phyloP scores from a whole-genome alignment of 2,797 vertebrate genomes.

The Alauda arvensis region DNA sequence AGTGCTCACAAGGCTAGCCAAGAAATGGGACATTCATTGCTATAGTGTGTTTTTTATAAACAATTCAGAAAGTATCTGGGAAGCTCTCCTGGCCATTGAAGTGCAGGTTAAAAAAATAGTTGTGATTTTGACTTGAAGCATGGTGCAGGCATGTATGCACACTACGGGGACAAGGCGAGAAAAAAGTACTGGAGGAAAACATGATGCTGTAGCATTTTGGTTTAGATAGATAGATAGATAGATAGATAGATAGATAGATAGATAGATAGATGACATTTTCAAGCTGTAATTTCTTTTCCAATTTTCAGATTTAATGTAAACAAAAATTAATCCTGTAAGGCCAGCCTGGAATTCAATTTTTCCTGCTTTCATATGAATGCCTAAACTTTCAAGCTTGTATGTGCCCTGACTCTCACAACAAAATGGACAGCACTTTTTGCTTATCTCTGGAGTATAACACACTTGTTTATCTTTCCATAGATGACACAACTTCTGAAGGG shows the following conservation, averaged over 20 bases:
- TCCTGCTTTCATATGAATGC: not conserved
- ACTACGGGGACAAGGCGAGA: rapidly evolving
- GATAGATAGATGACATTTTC: not conserved
- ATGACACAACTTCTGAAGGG: not conserved
- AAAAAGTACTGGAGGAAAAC: not conserved
- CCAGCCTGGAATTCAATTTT: not conserved
- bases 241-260: not conserved
- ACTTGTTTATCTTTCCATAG: not conserved
- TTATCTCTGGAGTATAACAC: not conserved
- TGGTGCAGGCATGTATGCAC: not conserved
- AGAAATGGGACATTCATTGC: not conserved
- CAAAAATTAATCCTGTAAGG: not conserved
- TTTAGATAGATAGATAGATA: not conserved
- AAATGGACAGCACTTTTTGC: not conserved
- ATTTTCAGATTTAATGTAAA: not conserved
- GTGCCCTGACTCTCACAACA: not conserved
- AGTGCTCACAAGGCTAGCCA: not conserved
- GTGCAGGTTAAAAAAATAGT: not conserved
- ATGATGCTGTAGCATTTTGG: not conserved
- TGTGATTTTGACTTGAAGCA: not conserved
- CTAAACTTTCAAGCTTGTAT: not conserved
- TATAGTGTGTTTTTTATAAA: not conserved
- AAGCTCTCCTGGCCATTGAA: not conserved
- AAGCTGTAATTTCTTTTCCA: not conserved
- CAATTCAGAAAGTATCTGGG: not conserved